Evolutionary conservation across 2,888 invertebrate species (phyloP), one percentile per base, ranked within the genome.

Genomic region (Cynaeus angustus): DNA sequence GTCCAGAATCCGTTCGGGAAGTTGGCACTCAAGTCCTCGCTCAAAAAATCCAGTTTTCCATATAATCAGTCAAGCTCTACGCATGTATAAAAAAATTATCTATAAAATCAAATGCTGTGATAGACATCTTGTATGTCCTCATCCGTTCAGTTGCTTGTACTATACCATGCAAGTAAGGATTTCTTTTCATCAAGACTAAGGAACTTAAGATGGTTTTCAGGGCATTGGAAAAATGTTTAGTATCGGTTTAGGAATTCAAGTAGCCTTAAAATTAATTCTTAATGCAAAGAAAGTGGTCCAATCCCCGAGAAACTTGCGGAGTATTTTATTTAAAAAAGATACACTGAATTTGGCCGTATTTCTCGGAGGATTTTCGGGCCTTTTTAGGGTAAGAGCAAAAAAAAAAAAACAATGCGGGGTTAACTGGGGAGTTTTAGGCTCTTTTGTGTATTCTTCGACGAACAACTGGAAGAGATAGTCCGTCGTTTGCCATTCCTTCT

Each of bases 361-460:
- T 79, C 85, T 94, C 74, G 93, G 92, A 52, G 89, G 90, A 73
- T 93, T 92, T 80, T 87, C 90, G 3, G 90, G 89, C 52, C 80
- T 91, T 37, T 93, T 89, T 80, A 89, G 90, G 85, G 93, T 92
- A 84, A 83, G 85, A 79, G 58, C n/a, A n/a, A n/a, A 12, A n/a
- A 3, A 37, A 3, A 2, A 14, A 10, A 12, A 1, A 13, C 1
- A 33, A 37, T 30, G n/a, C 9, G n/a, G 33, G 7, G 33, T 7
- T 33, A 33, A 33, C 21, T 4, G 2, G 33, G 33, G 6, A 33
- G 3, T 74, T 86, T 45, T 79, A 93, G 93, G 85, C 89, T 43
- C 82, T 88, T 8, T 90, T 91, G 46, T 95, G 95, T 83, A 75
- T 87, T 26, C 82, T 94, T 58, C 88, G 95, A 65, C 88, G 91